Conservation (phyloP, 2,888 invertebrate species). For the Chrysolina oricalcia region DNA sequence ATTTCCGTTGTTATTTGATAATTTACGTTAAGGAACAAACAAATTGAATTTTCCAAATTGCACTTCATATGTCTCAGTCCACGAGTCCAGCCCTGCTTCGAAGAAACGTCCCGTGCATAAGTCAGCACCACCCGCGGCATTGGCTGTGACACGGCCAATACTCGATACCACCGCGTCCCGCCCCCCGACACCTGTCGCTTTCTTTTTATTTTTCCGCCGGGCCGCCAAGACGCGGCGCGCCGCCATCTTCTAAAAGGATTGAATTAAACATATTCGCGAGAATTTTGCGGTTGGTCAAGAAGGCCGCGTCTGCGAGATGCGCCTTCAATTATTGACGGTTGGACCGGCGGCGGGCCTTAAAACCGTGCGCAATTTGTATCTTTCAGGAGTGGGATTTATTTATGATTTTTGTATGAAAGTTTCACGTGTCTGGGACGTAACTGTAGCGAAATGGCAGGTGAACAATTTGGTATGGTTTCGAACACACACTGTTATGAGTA, state of each 20-base stretch:
- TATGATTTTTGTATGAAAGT: conserved; percentile 25
- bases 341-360: background rate
- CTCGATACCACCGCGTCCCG: conserved; percentile 57
- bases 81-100: conserved; percentile 34
- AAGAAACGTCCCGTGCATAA: conserved; percentile 35
- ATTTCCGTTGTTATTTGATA: too few species aligned
- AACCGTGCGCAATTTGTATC: conserved; percentile 19
- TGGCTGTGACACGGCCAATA: conserved; percentile 67
- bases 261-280: conserved; percentile 61
- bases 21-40: too few species aligned
- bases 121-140: conserved; percentile 56
- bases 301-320: conserved; percentile 1
- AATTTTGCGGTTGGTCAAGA: conserved; percentile 54
- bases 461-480: background rate
- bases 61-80: too few species aligned
- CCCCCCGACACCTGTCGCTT: conserved; percentile 62
- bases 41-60: too few species aligned
- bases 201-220: conserved; percentile 60
- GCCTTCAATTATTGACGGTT: conserved; percentile 12
- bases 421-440: conserved; percentile 28
- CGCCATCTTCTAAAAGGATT: conserved; percentile 63
- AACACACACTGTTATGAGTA: too few species aligned
- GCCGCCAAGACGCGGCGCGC: conserved; percentile 35
- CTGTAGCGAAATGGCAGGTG: background rate
- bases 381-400: conserved; percentile 27